A percentile compares a stretch with the other conserved stretches of the same genome.
Conservation (phyloP, 2,888 invertebrate genomes). For the Melieria picta region DNA sequence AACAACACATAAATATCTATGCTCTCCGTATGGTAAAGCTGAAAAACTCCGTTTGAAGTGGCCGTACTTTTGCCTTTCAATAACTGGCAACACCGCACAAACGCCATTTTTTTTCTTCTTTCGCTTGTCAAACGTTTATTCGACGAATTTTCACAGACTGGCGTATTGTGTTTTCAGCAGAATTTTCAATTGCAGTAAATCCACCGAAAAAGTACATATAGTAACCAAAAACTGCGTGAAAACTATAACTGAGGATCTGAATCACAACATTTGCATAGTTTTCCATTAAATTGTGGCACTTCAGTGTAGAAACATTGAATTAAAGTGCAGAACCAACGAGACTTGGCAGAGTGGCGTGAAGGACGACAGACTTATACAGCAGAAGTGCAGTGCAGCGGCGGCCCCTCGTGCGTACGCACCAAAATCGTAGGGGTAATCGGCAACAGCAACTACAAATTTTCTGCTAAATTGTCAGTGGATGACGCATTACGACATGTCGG, state of each 20-base stretch:
- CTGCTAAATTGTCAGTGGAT: constrained; percentile 24
- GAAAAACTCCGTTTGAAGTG: too few relatives aligned
- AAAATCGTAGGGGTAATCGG: neutral
- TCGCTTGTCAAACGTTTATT: constrained; percentile 35
- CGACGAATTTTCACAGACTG: constrained; percentile 22
- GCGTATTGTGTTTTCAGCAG: constrained; percentile 1
- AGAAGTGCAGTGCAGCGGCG: constrained; percentile 16
- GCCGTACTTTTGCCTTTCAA: neutral
- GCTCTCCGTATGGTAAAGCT: too few relatives aligned
- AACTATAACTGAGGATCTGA: neutral
- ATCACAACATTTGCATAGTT: neutral
- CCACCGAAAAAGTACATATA: neutral
- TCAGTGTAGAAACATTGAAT: neutral
- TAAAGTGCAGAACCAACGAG: neutral
- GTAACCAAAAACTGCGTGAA: neutral
- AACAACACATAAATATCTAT: too few relatives aligned
- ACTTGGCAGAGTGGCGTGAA: constrained; percentile 26
- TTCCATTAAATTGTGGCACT: neutral
- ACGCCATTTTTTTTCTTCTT: constrained; percentile 50
- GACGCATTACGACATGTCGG: constrained; percentile 58
- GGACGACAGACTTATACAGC: constrained; percentile 5
- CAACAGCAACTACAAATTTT: neutral
- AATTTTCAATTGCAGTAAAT: neutral
- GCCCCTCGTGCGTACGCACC: neutral
- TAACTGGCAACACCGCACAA: constrained; percentile 26